Base-by-base conservation (phyloP, 2,888 invertebrate species). In the Pseudococcus viburni region DNA sequence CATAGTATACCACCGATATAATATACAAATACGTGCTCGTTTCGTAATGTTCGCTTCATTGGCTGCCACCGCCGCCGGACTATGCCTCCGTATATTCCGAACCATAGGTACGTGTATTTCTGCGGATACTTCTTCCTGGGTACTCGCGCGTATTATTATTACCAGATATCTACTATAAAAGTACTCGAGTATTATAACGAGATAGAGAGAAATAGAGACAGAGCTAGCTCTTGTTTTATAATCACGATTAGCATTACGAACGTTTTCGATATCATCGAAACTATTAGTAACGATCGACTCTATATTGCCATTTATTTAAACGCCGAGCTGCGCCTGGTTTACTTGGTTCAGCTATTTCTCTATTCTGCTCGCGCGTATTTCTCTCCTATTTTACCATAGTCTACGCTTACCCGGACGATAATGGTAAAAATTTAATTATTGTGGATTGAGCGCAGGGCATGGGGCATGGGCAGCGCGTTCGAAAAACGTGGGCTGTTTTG, bases 401-500 rank as follows among this genome's bases (percentile, higher is more conserved):
- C 1, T 55, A 17, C 17, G 11, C n/a, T 15, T 55, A n/a, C 48
- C 12, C n/a, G 8, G 64, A 64, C 22, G 64, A 64, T 64, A 64
- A 64, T 64, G 64, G 64, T 64, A 64, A 64, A 64, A 64, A 64
- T 64, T 64, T 64, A 64, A 64, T 64, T 64, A 64, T 64, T 64
- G 64, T 64, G 64, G 64, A 64, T 64, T 64, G 64, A 59, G 17
- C n/a, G n/a, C 0, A n/a, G n/a, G 1, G 59, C n/a, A 6, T 15
- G 0, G 59, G 7, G 59, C 19, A 19, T n/a, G 8, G 64, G 64
- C 64, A 9, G 22, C 64, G 64, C 22, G 64, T 64, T 73, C 33
- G 73, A 33, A 73, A 73, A 73, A 73, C 73, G 73, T 73, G 73
- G 73, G 73, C 26, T 73, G 73, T 73, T 73, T 73, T 73, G 73